Conservation (phyloP, 2,113 vertebrate genomes). For the Forbesichthys papilliferus region DNA sequence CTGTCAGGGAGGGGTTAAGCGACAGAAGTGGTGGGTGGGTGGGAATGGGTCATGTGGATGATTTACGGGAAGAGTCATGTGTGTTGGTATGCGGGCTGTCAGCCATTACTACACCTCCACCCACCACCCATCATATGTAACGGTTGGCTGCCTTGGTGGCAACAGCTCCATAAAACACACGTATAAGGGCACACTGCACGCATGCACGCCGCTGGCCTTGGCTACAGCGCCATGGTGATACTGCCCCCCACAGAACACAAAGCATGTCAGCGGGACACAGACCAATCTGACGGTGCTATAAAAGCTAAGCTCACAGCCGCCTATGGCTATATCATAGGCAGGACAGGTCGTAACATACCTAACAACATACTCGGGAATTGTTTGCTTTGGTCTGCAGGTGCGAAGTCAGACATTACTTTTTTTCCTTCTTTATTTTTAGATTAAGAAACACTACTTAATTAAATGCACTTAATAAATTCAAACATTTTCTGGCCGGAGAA, state of each 20-base stretch:
- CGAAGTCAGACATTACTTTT: no score
- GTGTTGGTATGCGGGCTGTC: constrained; percentile 3
- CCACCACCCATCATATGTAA: constrained; percentile 22
- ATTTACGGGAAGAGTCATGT: constrained; percentile 33
- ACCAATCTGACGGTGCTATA: constrained; percentile 36
- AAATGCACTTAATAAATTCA: no score
- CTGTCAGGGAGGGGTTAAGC: constrained; percentile 24
- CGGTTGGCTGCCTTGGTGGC: constrained; percentile 17
- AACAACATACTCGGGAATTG: not conserved
- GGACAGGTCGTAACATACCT: not conserved
- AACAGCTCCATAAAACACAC: constrained; percentile 31
- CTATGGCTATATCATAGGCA: constrained; percentile 16
- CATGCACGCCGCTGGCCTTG: constrained; percentile 32
- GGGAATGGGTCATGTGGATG: not conserved
- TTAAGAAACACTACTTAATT: no score
- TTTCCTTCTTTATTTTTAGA: no score
- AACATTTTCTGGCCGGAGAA: no score
- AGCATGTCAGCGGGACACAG: constrained; percentile 39
- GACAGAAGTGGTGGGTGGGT: not conserved
- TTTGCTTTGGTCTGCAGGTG: no score
- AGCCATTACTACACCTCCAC: not conserved
- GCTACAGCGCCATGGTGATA: constrained; percentile 26
- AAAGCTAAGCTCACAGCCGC: constrained; percentile 38
- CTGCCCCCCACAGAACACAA: constrained; percentile 29
- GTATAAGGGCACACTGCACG: not conserved